Evolutionary conservation across 2,797 vertebrate species (phyloP), one percentile per base, ranked within the genome.

Genomic region (Aeoliscus strigatus): DNA sequence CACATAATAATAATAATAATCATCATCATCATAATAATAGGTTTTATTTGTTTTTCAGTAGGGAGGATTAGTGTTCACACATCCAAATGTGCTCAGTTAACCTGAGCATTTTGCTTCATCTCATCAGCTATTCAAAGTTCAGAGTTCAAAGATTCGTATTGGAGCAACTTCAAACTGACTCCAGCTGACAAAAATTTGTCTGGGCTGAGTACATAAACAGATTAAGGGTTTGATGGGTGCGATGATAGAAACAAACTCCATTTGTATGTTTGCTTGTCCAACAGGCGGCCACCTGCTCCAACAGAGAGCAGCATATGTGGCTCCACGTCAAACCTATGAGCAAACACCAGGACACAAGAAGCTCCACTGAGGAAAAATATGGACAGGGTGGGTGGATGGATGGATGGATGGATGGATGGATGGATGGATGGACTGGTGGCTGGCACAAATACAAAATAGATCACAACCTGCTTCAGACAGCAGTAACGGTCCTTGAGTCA

Each of bases 261-360:
- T 49, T 45, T 67, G 56, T 27, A 58, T 48, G 51, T 53, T 63
- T 75, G 74, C 51, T 81, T 47, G 66, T 66, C 83, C 82, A 63
- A 68, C 78, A 60, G 80, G 67, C 74, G 52, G 46, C 84, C 87
- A 88, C 86, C 87, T 88, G 88, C 74, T 87, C 85, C 67, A 73
- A 49, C 73, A 79, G 79, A 68, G 75, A 60, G 72, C 58, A 70
- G 65, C 87, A 87, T 86, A 88, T 89, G 88, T 51, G 78, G 44
- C 56, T 56, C 71, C 37, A 48, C 62, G 56, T 31, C 70, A 69
- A 63, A 79, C 59, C 66, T 50, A 50, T 39, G 63, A 57, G 51
- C 52, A 57, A 71, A 75, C 66, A 8, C 77, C 45, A 29, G 64
- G 74, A 75, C 27, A 47, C 47, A 44, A 60, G 50, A 63, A 64